Percentiles rank a stretch among this genome's conserved stretches.
phyloP scores from a whole-genome alignment of 2,797 vertebrate species.

The Sebastes jordani region DNA sequence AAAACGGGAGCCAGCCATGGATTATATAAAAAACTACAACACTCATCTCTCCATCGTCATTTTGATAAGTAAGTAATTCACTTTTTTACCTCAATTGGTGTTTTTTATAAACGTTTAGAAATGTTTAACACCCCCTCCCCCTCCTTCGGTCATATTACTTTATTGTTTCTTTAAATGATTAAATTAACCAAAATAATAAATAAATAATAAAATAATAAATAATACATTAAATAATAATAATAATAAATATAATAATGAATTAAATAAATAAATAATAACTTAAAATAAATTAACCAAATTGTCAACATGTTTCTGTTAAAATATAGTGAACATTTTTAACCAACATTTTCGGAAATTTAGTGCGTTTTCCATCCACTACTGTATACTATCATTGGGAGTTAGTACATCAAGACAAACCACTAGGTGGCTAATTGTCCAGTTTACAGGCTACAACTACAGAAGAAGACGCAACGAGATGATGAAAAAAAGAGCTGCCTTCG shows the following conservation, averaged over 20 bases:
- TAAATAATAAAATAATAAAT: no score
- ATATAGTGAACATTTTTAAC: background rate
- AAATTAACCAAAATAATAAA: background rate
- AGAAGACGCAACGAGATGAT: background rate
- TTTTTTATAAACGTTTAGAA: background rate
- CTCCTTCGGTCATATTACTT: background rate
- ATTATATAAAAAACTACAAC: slow-evolving; percentile 61
- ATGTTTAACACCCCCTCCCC: background rate
- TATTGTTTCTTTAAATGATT: background rate
- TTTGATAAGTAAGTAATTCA: slow-evolving; percentile 74
- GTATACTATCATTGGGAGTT: background rate
- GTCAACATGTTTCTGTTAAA: background rate
- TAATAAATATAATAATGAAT: no score
- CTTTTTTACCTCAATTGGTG: background rate
- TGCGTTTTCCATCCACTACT: background rate
- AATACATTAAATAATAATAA: no score
- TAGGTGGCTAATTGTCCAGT: slow-evolving; percentile 1
- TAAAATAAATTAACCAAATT: background rate
- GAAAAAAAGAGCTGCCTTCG: background rate
- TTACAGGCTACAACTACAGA: background rate
- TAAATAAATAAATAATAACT: no score
- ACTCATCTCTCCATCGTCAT: slow-evolving; percentile 62
- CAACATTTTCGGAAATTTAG: background rate
- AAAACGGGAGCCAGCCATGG: slow-evolving; percentile 75
- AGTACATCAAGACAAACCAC: background rate